phyloP scores from a whole-genome alignment of 2,888 invertebrate genomes.

The Noctuana brunneofusca region DNA sequence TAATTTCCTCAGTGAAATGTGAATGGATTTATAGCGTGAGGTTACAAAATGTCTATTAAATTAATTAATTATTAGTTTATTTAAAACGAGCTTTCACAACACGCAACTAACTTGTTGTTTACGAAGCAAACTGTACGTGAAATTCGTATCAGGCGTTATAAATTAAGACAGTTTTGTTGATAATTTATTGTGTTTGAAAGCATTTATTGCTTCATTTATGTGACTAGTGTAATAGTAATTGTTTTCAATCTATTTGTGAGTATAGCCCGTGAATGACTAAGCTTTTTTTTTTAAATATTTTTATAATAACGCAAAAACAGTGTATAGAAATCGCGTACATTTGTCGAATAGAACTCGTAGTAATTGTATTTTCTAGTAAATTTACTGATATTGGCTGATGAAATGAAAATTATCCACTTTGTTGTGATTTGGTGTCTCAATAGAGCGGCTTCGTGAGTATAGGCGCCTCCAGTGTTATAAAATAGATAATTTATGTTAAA shows the following conservation, averaged over 20 bases:
- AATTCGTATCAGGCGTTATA: conserved; percentile 3
- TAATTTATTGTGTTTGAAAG: not conserved
- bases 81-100: not conserved
- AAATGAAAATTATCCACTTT: not conserved
- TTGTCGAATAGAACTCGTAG: not conserved
- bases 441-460: not conserved
- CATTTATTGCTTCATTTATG: not conserved
- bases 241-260: no score
- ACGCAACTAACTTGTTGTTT: conserved; percentile 8
- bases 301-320: no score
- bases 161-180: not conserved
- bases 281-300: no score
- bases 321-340: no score
- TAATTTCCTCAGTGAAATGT: not conserved
- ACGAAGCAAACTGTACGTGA: conserved; percentile 6
- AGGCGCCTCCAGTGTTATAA: conserved; percentile 34
- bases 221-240: not conserved
- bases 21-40: not conserved
- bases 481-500: conserved; percentile 37
- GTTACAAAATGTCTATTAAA: not conserved
- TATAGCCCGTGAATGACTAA: no score
- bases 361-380: not conserved
- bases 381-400: no score
- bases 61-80: not conserved
- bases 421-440: not conserved